Evolutionary conservation across 2,888 invertebrate genomes (phyloP), one percentile per base, ranked within the genome.

Genomic region (Drosophila anomalata): DNA sequence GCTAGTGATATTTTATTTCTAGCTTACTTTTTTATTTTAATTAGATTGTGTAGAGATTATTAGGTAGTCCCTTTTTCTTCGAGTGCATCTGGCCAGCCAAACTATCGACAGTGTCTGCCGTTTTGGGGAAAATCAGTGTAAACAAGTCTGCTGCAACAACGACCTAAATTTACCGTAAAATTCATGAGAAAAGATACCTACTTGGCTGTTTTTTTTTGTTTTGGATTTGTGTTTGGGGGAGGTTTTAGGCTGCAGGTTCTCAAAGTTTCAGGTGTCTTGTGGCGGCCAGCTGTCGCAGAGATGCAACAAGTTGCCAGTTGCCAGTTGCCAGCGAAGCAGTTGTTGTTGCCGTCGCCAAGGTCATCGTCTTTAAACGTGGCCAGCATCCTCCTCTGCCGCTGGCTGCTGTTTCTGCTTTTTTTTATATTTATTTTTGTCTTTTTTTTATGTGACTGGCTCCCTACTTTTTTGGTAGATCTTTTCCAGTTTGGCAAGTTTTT

Each of bases 81-180:
- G 9, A 33, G 44, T 44, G 44, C 39, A 39, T 20, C 9, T 9
- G 17, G 4, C 22, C 29, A 14, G 60, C 48, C 87, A 87, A 76
- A 68, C 61, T 81, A 87, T 82, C 87, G 82, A 74, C 87, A 69
- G 50, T 60, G 61, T 42, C 61, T 26, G 63, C 61, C 61, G 61
- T 62, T 74, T 77, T 69, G 61, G 54, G 56, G 63, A 74, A 75
- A 69, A 63, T 56, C 68, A 76, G 75, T 81, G 80, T 81, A 84
- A 87, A 87, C 87, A 81, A 87, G 75, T 80, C 78, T 60, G 78
- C 70, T 67, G 48, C 66, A 56, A 50, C 78, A 62, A 65, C 80
- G 81, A 87, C 81, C 87, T 87, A 83, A 83, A 88, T 88, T 76
- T 77, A 83, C 87, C 77, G 83, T 83, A 88, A 86, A 83, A 73